phyloP scores from a whole-genome alignment of 2,888 invertebrate species.

The Cremastobaeus sp. region DNA sequence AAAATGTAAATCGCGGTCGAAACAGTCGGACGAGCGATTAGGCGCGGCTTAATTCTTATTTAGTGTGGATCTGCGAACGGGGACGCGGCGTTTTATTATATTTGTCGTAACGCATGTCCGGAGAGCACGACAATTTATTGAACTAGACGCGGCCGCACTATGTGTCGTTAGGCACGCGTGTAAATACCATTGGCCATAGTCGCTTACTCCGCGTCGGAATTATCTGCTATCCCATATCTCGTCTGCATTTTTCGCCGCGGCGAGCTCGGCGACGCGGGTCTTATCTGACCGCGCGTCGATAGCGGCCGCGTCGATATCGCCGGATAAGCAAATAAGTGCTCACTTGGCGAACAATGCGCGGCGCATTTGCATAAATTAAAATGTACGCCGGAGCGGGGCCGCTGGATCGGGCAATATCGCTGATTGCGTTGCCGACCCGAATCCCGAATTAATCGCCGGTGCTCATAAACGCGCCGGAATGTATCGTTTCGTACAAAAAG shows the following conservation, averaged over 20 bases:
- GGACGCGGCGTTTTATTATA: constrained; percentile 40
- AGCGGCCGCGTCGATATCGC: constrained; percentile 48
- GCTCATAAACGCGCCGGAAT: not conserved
- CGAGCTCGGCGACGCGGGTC: constrained; percentile 14
- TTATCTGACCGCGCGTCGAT: constrained; percentile 51
- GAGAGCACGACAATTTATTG: constrained; percentile 37
- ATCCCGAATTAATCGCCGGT: constrained; percentile 41
- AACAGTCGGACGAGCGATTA: constrained; percentile 20
- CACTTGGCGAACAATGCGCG: constrained; percentile 24
- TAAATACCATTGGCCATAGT: constrained; percentile 52
- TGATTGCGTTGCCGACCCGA: constrained; percentile 37
- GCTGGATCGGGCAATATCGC: constrained; percentile 5
- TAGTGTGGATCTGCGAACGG: constrained; percentile 25
- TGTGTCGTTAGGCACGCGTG: constrained; percentile 56
- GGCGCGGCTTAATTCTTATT: constrained; percentile 49
- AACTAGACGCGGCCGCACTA: constrained; percentile 37
- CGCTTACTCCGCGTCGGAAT: constrained; percentile 23
- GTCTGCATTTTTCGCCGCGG: constrained; percentile 35
- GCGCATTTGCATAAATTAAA: constrained; percentile 50
- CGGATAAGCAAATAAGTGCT: constrained; percentile 41
- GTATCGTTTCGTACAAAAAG: not conserved
- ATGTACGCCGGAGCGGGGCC: constrained; percentile 25
- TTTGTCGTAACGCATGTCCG: constrained; percentile 9
- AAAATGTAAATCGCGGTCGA: constrained; percentile 42
- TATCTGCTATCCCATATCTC: constrained; percentile 51